A percentile compares a stretch with the other conserved stretches of the same genome.
These are phyloP conservation scores for Danaus chrysippus DNA, from an alignment of 2,888 invertebrate species.

Conservation along the genomic window DNA sequence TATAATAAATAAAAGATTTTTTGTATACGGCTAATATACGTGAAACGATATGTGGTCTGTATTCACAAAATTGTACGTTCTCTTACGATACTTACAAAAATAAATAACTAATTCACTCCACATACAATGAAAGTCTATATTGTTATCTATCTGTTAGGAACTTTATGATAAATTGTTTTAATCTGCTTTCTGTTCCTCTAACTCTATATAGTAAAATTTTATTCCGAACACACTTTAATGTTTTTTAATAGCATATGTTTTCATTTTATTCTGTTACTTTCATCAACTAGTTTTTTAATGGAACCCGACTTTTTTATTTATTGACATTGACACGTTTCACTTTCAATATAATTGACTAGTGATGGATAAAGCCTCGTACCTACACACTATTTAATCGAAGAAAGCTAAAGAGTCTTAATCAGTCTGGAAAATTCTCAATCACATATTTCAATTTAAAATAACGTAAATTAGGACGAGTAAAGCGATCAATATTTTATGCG, in stretches of 20 bases:
- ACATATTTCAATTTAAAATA: slow-evolving; percentile 9
- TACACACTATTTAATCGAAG: slow-evolving; percentile 38
- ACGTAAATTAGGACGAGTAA: slow-evolving; percentile 9
- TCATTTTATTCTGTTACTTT: slow-evolving; percentile 7
- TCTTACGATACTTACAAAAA: too few species aligned
- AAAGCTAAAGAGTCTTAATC: slow-evolving; percentile 39
- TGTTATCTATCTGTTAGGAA: slow-evolving; percentile 38
- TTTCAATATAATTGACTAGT: slow-evolving; percentile 40
- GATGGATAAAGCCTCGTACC: slow-evolving; percentile 37
- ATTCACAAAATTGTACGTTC: too few species aligned
- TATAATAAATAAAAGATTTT: too few species aligned
- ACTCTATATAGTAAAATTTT: slow-evolving; percentile 21
- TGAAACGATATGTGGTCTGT: too few species aligned
- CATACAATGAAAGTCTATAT: too few species aligned
- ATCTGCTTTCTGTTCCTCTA: slow-evolving; percentile 26
- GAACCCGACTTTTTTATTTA: too few species aligned
- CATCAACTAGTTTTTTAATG: neutral
- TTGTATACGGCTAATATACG: too few species aligned
- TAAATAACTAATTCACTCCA: too few species aligned
- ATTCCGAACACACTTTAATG: too few species aligned
- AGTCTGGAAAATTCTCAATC: slow-evolving; percentile 28
- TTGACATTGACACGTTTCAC: too few species aligned
- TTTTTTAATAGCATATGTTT: slow-evolving; percentile 9
- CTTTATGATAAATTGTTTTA: slow-evolving; percentile 31
- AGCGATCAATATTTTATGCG: slow-evolving; percentile 10